Conservation (phyloP, 2,888 invertebrate species). For the Sarcophaga variegata region DNA sequence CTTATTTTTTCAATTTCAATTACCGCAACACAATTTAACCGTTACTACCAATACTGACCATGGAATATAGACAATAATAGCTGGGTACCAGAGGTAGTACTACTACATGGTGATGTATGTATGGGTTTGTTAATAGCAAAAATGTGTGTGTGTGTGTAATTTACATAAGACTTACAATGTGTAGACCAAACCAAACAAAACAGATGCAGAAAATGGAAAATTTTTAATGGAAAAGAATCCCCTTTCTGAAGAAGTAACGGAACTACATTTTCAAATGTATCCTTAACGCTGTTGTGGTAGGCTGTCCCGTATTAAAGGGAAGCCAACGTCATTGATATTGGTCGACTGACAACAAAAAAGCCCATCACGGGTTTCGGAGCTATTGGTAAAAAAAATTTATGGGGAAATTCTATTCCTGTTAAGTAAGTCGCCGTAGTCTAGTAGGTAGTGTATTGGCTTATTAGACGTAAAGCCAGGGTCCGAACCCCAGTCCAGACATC, state of each 20-base stretch:
- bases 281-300: conserved; percentile 31
- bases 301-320: conserved; percentile 15
- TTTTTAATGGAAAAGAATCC: too few species aligned
- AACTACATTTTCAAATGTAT: conserved; percentile 44
- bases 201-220: conserved; percentile 4
- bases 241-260: conserved; percentile 14
- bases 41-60: neutral
- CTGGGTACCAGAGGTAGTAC: neutral
- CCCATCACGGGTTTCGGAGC: too few species aligned
- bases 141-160: conserved; percentile 8
- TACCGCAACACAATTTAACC: conserved; percentile 47
- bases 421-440: too few species aligned
- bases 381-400: too few species aligned
- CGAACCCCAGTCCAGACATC: too few species aligned
- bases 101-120: neutral
- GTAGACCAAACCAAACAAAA: conserved; percentile 50
- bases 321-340: too few species aligned
- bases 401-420: too few species aligned
- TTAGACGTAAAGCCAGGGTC: too few species aligned
- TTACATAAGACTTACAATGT: conserved; percentile 57
- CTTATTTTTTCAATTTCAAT: conserved; percentile 28
- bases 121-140: conserved; percentile 49
- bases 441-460: too few species aligned
- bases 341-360: too few species aligned
- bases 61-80: neutral